Conservation (phyloP, 2,888 invertebrate genomes). For the Himalopsyche kuldschensis region DNA sequence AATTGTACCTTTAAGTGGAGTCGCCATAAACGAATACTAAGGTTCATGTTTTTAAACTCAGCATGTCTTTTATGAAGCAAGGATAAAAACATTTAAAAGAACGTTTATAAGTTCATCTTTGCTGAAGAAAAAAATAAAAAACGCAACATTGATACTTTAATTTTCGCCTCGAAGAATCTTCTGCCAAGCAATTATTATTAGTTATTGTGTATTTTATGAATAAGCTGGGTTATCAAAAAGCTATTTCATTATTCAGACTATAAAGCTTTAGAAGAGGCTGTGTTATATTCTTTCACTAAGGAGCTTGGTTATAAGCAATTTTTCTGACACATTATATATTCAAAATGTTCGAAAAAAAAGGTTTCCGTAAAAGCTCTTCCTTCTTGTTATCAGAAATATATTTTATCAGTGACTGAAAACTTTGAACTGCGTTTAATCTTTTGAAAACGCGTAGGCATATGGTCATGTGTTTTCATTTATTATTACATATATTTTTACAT, state of each 20-base stretch:
- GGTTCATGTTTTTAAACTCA: too few relatives aligned
- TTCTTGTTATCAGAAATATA: conserved; percentile 14
- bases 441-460: too few relatives aligned
- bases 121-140: background rate
- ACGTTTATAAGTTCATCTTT: too few relatives aligned
- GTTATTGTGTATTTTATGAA: background rate
- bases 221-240: background rate
- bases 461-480: too few relatives aligned
- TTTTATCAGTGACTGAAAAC: background rate
- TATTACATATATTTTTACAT: too few relatives aligned
- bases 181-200: background rate
- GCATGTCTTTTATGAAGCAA: too few relatives aligned
- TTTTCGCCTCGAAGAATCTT: background rate
- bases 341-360: conserved; percentile 2
- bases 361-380: conserved; percentile 9
- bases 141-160: background rate
- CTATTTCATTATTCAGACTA: conserved; percentile 1
- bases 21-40: too few relatives aligned
- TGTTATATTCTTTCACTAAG: background rate
- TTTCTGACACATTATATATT: conserved; percentile 19
- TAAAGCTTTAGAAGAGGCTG: background rate
- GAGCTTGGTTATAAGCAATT: background rate
- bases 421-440: too few relatives aligned
- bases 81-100: too few relatives aligned
- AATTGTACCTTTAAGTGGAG: too few relatives aligned